Percentiles rank a stretch among this genome's conserved stretches.
Conservation (phyloP, 2,113 vertebrate genomes). For the Cercopithecus mona region DNA sequence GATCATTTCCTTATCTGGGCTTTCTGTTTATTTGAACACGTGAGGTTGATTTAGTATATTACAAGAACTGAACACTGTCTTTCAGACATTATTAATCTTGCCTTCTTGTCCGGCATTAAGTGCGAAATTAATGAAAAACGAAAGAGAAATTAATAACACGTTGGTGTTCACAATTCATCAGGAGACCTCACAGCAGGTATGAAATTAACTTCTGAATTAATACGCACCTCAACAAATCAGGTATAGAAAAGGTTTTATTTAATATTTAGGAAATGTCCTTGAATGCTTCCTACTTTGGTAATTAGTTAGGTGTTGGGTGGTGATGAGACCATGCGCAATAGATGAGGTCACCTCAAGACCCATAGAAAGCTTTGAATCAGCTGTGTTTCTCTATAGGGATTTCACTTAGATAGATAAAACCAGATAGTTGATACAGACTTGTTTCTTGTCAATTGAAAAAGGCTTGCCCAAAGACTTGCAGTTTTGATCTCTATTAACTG, state of each 20-base stretch:
- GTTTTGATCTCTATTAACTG: conserved; percentile 80
- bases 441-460: conserved; percentile 51
- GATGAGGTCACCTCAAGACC: neutral
- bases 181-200: conserved; percentile 74
- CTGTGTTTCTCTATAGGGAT: neutral
- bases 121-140: conserved; percentile 84
- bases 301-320: conserved; percentile 68
- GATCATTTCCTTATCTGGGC: conserved; percentile 68
- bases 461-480: conserved; percentile 64
- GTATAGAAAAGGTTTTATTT: conserved; percentile 53
- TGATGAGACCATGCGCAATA: conserved; percentile 58
- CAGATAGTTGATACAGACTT: conserved; percentile 63
- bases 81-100: conserved; percentile 63
- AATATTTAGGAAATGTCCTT: conserved; percentile 55
- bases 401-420: conserved; percentile 45
- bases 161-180: conserved; percentile 78
- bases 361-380: neutral
- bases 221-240: conserved; percentile 72
- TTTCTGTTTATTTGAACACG: conserved; percentile 68
- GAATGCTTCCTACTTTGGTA: conserved; percentile 63
- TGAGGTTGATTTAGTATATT: conserved; percentile 72
- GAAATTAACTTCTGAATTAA: conserved; percentile 80
- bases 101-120: conserved; percentile 71
- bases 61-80: conserved; percentile 65
- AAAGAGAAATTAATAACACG: conserved; percentile 80